These are phyloP conservation scores for Acanthurus tractus DNA, from an alignment of 2,797 vertebrate species.

Conservation along the genomic window DNA sequence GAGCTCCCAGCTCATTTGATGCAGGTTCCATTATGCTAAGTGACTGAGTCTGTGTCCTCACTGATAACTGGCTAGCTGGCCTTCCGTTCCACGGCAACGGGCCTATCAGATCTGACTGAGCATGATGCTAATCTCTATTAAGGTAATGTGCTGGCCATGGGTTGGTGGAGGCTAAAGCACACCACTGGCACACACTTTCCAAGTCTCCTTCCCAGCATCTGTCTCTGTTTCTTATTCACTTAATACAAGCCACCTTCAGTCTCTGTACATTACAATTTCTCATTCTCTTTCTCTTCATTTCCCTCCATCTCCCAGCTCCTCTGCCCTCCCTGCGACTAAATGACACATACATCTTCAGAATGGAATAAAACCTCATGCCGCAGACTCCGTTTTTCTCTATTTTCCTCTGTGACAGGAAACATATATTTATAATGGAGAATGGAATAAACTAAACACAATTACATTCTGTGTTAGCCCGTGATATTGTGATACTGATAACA, in stretches of 20 bases:
- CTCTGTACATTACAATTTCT: conserved; percentile 18
- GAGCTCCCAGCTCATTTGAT: conserved; percentile 74
- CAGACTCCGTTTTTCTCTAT: conserved; percentile 47
- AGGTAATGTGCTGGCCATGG: conserved; percentile 73
- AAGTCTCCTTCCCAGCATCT: conserved; percentile 27
- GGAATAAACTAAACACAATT: conserved; percentile 74
- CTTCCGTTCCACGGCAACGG: conserved; percentile 61
- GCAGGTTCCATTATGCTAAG: conserved; percentile 82
- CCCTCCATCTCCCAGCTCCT: neutral
- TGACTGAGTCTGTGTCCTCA: conserved; percentile 71
- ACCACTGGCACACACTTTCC: conserved; percentile 11
- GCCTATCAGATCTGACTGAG: conserved; percentile 82
- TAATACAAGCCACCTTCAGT: conserved; percentile 19
- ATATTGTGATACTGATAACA: conserved; percentile 78
- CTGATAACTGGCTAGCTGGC: conserved; percentile 79
- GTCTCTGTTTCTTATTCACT: conserved; percentile 37
- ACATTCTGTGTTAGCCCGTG: conserved; percentile 64
- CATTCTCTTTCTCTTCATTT: conserved; percentile 13
- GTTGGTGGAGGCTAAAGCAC: conserved; percentile 46
- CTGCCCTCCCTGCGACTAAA: conserved; percentile 28
- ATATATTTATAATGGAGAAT: conserved; percentile 66
- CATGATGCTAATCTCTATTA: conserved; percentile 82
- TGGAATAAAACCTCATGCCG: conserved; percentile 53
- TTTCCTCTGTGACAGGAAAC: conserved; percentile 65
- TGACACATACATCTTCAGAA: conserved; percentile 52